Conservation (phyloP, 2,888 invertebrate species). For the Pheosia tremula region DNA sequence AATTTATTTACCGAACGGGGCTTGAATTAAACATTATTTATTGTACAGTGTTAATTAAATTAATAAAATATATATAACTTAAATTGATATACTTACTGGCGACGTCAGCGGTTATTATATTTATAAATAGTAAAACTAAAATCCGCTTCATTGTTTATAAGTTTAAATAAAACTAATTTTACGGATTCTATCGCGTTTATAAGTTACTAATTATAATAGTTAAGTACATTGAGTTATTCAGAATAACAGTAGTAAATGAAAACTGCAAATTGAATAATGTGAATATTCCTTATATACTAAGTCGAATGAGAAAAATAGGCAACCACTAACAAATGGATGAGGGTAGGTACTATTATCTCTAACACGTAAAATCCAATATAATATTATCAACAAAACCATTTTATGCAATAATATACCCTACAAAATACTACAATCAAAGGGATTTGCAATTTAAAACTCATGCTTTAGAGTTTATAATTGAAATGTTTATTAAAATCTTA, state of each 20-base stretch:
- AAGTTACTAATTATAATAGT: neutral
- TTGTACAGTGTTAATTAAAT: too few species aligned
- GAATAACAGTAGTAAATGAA: neutral
- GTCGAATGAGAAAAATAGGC: neutral
- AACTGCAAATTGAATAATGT: neutral
- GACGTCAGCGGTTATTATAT: neutral
- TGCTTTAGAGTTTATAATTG: neutral
- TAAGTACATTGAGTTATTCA: neutral
- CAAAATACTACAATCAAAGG: neutral
- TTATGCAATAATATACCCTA: constrained; percentile 1
- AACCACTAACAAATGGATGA: neutral
- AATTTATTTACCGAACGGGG: too few species aligned
- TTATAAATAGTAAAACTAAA: neutral
- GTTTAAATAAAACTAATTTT: too few species aligned
- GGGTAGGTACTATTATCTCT: constrained; percentile 7
- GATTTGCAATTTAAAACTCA: neutral
- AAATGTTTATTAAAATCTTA: neutral
- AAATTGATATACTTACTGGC: neutral
- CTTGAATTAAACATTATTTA: too few species aligned
- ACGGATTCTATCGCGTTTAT: too few species aligned
- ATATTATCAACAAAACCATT: neutral
- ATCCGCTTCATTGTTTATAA: neutral
- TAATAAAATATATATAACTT: too few species aligned
- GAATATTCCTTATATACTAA: constrained; percentile 1
- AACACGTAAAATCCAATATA: neutral